Evolutionary conservation across 2,797 vertebrate genomes (phyloP).

Genomic region (Furcifer pardalis): DNA sequence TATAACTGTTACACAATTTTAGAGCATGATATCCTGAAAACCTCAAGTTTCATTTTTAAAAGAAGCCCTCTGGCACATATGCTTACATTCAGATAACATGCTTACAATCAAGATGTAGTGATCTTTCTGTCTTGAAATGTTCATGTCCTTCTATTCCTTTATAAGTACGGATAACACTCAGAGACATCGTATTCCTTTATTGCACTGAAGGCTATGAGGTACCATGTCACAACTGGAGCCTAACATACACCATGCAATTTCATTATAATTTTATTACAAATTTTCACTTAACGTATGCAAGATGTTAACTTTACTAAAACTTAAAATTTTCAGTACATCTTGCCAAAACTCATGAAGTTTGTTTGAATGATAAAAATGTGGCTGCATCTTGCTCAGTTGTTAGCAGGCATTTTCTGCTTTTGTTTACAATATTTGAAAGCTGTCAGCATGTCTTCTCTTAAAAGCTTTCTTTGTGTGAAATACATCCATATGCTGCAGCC

Average conservation of each 20-base stretch:
- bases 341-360: background rate
- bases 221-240: background rate
- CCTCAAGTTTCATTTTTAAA: background rate
- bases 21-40: background rate
- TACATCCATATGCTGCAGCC: background rate
- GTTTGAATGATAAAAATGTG: background rate
- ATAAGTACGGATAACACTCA: background rate
- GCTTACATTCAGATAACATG: background rate
- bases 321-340: too few species aligned
- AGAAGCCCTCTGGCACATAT: conserved; percentile 5
- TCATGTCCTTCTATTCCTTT: background rate
- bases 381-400: background rate
- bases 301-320: background rate
- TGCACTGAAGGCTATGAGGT: background rate
- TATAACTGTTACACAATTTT: background rate
- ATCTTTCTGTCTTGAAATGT: background rate
- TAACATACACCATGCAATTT: too few species aligned
- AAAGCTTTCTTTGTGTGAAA: background rate
- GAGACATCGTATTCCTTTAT: background rate
- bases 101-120: background rate
- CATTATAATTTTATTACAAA: background rate
- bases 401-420: background rate
- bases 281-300: background rate
- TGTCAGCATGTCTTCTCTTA: background rate
- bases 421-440: background rate